phyloP scores from a whole-genome alignment of 2,113 vertebrate genomes.

The Jacana jacana region DNA sequence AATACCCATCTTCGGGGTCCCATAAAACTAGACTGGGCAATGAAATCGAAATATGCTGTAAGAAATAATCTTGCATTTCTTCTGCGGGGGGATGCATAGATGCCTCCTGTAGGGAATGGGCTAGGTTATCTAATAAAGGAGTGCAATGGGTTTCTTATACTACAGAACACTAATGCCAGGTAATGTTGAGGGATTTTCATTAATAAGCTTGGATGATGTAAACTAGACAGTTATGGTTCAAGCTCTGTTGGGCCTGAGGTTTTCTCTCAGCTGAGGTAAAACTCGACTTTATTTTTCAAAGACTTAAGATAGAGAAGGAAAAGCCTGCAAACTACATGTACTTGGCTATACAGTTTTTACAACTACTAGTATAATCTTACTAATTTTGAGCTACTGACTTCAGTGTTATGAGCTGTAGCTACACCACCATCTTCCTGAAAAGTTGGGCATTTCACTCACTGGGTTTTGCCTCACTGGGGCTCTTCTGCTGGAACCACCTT shows the following conservation, averaged over 20 bases:
- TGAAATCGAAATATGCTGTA: constrained; percentile 18
- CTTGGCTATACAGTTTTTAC: background rate
- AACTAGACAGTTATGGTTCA: background rate
- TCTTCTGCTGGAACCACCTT: background rate
- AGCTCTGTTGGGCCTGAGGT: background rate
- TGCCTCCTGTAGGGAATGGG: background rate
- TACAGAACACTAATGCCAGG: background rate
- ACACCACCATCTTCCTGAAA: background rate
- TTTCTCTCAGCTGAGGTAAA: background rate
- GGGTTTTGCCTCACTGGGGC: background rate
- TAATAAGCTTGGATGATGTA: background rate
- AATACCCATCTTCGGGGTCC: background rate
- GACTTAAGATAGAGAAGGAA: background rate
- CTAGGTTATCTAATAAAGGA: background rate
- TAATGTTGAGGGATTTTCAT: background rate
- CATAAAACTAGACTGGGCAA: constrained; percentile 22
- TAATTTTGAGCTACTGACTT: background rate
- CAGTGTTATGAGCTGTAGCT: background rate
- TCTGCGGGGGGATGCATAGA: background rate
- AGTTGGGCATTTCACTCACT: background rate
- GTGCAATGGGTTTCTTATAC: background rate
- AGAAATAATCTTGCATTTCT: constrained; percentile 21
- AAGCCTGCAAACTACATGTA: background rate
- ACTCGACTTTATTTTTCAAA: background rate
- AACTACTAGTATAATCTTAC: background rate